Percentiles rank a stretch among this genome's conserved stretches.
phyloP scores from a whole-genome alignment of 2,797 vertebrate species.

The Syndactyla subalaris region DNA sequence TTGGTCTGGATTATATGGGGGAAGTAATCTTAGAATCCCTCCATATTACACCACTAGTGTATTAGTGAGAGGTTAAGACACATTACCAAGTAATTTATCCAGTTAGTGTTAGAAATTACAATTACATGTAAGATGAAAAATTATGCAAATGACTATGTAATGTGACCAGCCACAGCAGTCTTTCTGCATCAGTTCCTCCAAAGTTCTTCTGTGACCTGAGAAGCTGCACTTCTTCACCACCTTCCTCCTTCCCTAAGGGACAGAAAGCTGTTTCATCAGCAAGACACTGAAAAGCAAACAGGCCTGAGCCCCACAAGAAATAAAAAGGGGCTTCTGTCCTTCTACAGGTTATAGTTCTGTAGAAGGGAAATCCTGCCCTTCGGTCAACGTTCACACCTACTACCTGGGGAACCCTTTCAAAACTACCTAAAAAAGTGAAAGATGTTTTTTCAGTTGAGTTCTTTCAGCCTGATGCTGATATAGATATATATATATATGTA shows the following conservation, averaged over 20 bases:
- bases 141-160: neutral
- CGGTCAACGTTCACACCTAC: neutral
- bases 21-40: neutral
- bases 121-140: neutral
- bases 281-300: neutral
- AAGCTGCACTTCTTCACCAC: neutral
- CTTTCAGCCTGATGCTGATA: neutral
- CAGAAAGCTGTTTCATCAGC: neutral
- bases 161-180: neutral
- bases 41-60: neutral
- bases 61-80: neutral
- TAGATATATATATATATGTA: neutral
- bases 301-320: neutral
- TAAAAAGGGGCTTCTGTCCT: neutral
- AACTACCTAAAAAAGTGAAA: neutral
- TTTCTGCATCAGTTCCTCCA: neutral
- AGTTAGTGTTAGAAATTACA: neutral
- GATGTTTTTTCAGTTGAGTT: neutral
- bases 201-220: neutral
- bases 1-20: neutral
- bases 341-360: neutral
- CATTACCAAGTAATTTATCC: neutral
- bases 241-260: neutral
- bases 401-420: neutral
- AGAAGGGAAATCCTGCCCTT: neutral